These are phyloP conservation scores for Amia ocellicauda DNA, from an alignment of 2,113 vertebrate species.

Conservation along the genomic window DNA sequence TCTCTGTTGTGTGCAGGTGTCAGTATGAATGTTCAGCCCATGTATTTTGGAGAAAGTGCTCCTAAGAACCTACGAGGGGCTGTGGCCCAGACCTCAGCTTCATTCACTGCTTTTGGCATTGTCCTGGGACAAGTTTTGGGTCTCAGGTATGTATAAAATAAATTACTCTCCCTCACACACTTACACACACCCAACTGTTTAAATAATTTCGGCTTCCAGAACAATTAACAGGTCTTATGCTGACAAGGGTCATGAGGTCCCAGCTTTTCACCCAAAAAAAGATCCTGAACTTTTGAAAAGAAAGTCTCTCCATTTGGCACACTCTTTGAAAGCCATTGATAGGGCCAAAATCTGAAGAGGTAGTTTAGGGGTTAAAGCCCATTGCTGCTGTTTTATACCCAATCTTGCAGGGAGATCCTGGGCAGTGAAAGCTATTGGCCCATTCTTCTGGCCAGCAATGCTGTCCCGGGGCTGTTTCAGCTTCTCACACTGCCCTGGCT, in stretches of 20 bases:
- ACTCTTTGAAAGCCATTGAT: no score
- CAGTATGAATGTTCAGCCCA: conserved; percentile 89
- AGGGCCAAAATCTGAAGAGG: no score
- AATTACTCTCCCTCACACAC: no score
- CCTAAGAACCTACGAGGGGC: conserved; percentile 80
- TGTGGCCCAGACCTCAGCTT: conserved; percentile 74
- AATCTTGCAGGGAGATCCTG: conserved; percentile 72
- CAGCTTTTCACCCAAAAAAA: no score
- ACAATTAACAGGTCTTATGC: no score
- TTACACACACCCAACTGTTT: no score
- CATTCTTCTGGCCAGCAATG: conserved; percentile 80
- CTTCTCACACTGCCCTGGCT: conserved; percentile 79
- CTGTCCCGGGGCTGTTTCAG: conserved; percentile 79
- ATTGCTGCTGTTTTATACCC: conserved; percentile 2
- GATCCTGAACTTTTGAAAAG: no score
- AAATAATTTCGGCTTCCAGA: no score
- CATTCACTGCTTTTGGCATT: conserved; percentile 79
- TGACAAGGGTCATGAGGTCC: no score
- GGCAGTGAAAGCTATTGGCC: conserved; percentile 78
- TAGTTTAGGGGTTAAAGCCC: no score
- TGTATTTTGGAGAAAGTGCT: conserved; percentile 88
- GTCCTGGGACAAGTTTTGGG: conserved; percentile 80
- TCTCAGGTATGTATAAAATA: conserved; percentile 62
- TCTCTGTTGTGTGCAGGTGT: conserved; percentile 62
- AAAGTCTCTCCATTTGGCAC: no score